Evolutionary conservation across 2,797 vertebrate species (phyloP).

Genomic region (Propithecus perrieri): DNA sequence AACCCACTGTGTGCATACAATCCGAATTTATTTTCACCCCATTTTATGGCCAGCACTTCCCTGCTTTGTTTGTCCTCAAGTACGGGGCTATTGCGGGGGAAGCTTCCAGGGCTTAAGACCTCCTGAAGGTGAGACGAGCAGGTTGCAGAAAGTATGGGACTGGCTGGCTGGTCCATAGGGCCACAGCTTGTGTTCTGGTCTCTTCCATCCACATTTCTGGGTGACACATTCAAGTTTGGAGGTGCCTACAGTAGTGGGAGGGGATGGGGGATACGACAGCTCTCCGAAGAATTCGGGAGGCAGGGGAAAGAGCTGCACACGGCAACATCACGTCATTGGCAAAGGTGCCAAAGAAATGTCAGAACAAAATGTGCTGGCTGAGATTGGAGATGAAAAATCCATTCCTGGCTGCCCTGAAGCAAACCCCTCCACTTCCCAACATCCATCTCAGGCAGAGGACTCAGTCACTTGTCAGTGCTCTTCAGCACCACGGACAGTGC

Average conservation of each 20-base stretch:
- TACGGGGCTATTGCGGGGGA: background rate
- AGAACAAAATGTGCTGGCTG: slow-evolving; percentile 64
- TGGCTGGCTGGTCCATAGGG: background rate
- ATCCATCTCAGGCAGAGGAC: background rate
- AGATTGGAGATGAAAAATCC: slow-evolving; percentile 21
- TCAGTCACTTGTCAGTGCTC: slow-evolving; percentile 35
- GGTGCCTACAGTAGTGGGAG: background rate
- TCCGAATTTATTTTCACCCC: background rate
- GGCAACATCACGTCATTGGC: slow-evolving; percentile 9
- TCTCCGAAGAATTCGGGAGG: slow-evolving; percentile 1
- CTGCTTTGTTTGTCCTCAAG: background rate
- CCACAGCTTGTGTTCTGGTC: background rate
- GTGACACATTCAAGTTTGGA: background rate
- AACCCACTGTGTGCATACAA: background rate
- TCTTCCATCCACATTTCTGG: background rate
- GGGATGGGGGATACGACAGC: background rate
- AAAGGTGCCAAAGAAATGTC: slow-evolving; percentile 65
- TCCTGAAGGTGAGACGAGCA: background rate
- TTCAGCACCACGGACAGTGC: slow-evolving; percentile 77
- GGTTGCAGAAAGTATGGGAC: background rate
- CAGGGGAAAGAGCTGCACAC: background rate
- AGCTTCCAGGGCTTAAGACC: background rate
- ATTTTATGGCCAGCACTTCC: background rate
- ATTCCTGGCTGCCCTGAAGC: slow-evolving; percentile 18
- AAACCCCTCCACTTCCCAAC: background rate